A percentile compares a stretch with the other conserved stretches of the same genome.
phyloP scores from a whole-genome alignment of 2,888 invertebrate genomes.

The Bellardia bayeri region DNA sequence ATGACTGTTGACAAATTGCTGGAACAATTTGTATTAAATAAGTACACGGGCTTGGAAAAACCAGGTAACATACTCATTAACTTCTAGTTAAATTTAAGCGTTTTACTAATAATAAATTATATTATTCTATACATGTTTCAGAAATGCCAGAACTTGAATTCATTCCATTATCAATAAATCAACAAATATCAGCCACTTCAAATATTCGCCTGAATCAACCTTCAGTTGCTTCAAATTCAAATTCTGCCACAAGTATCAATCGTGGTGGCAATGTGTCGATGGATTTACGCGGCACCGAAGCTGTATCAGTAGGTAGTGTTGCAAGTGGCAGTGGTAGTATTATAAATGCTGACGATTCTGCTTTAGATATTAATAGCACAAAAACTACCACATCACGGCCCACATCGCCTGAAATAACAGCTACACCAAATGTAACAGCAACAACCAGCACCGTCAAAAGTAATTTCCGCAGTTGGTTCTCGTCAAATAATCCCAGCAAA shows the following conservation, averaged over 20 bases:
- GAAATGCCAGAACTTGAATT: conserved; percentile 83
- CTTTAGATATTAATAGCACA: conserved; percentile 70
- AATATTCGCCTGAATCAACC: conserved; percentile 77
- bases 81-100: neutral
- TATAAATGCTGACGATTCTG: conserved; percentile 78
- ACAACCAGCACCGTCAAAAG: conserved; percentile 76
- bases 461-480: conserved; percentile 81
- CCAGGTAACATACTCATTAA: conserved; percentile 87
- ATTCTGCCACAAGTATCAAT: conserved; percentile 81
- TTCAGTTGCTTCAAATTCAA: conserved; percentile 80
- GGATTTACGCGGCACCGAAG: conserved; percentile 76
- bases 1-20: conserved; percentile 96
- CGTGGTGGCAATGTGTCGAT: conserved; percentile 78
- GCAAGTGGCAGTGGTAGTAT: conserved; percentile 78
- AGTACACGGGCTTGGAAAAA: conserved; percentile 96
- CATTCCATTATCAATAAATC: conserved; percentile 80
- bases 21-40: conserved; percentile 95
- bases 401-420: conserved; percentile 79
- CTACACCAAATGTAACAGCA: conserved; percentile 69
- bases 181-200: conserved; percentile 75
- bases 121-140: conserved; percentile 20
- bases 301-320: conserved; percentile 75
- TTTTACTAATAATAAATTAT: neutral
- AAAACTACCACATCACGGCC: conserved; percentile 77
- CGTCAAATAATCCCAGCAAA: conserved; percentile 76